A percentile compares a stretch with the other conserved stretches of the same genome.
Evolutionary conservation across 2,113 vertebrate species (phyloP).

Genomic region (Hippocampus guttulatus): DNA sequence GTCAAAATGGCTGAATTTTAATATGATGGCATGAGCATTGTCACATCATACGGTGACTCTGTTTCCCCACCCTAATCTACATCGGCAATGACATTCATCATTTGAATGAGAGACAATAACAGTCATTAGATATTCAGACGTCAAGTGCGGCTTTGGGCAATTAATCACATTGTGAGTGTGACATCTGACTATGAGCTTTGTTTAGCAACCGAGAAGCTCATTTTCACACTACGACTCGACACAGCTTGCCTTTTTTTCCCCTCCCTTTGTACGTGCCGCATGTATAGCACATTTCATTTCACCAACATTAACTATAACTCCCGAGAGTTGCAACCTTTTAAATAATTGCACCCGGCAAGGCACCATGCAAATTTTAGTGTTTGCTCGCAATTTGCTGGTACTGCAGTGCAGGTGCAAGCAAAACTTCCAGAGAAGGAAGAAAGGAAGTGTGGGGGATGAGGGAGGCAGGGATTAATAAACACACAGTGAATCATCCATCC

Average conservation of each 20-base stretch:
- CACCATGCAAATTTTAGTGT: slow-evolving; percentile 25
- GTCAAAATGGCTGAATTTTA: not conserved
- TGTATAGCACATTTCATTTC: slow-evolving; percentile 23
- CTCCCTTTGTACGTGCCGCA: slow-evolving; percentile 20
- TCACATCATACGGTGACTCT: not conserved
- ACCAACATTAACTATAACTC: slow-evolving; percentile 28
- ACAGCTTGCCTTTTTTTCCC: slow-evolving; percentile 12
- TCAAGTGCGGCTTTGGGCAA: slow-evolving; percentile 41
- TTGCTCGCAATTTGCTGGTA: slow-evolving; percentile 17
- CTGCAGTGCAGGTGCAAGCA: slow-evolving; percentile 32
- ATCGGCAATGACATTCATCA: slow-evolving; percentile 30
- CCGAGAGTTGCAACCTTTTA: slow-evolving; percentile 25
- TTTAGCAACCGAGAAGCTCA: slow-evolving; percentile 35
- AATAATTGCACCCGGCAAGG: slow-evolving; percentile 31
- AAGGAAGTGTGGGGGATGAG: not conserved
- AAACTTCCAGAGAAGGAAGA: slow-evolving; percentile 18
- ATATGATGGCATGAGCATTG: not conserved
- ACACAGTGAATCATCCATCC: slow-evolving; percentile 43
- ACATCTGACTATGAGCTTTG: slow-evolving; percentile 37
- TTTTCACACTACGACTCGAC: slow-evolving; percentile 14
- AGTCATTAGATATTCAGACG: slow-evolving; percentile 53
- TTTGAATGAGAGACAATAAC: slow-evolving; percentile 58
- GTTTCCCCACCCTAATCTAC: not conserved
- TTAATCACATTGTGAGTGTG: slow-evolving; percentile 45
- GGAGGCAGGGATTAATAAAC: slow-evolving; percentile 46